Base-by-base conservation (phyloP, 1,140 invertebrate genomes). In the Pogonus chalceus region DNA sequence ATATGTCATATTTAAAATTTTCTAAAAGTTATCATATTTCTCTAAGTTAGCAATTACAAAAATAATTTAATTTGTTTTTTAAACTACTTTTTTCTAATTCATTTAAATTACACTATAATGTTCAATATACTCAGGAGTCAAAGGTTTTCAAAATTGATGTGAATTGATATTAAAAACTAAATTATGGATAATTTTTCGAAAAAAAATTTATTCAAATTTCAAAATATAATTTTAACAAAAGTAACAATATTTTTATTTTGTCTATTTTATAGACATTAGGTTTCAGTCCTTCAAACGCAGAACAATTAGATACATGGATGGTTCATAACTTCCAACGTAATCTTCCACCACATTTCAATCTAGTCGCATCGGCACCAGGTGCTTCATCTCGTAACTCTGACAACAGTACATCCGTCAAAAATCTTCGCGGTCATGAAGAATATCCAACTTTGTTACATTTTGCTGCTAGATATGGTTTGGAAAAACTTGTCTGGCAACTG, bases 371-470 rank as follows among this genome's bases (percentile, higher is more conserved):
- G 72, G 55, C 74, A 72, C 55, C 66, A 59, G 57, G 68, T 66
- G 59, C 64, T 62, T 46, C 65, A 57, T 37, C 63, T 60, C 52
- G 74, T 58, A 24, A 68, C 12, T 62, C 65, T 18, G 70, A 72
- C 47, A 62, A 62, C 21, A 68, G 68, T 51, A 46, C 35, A 9
- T 23, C 43, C 20, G 21, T 16, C 9, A 7, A 63, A 43, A 7
- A 43, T 43, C 37, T 18, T 9, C 37, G 18, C 37, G 85, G 80
- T 65, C 78, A 81, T 18, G 87, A 90, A 66, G 88, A 92, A 63
- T 86, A 87, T 64, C 91, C 91, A 1, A 93, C 90, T 0, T 67
- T 93, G 20, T 72, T 95, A 4, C 91, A 95, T 65, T 94, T 92
- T 69, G 85, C 90, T 0, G 88, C 89, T 0, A 79, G 83, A 50